A percentile compares a stretch with the other conserved stretches of the same genome.
Evolutionary conservation across 2,797 vertebrate species (phyloP).

Genomic region (Atherinosoma microstoma): DNA sequence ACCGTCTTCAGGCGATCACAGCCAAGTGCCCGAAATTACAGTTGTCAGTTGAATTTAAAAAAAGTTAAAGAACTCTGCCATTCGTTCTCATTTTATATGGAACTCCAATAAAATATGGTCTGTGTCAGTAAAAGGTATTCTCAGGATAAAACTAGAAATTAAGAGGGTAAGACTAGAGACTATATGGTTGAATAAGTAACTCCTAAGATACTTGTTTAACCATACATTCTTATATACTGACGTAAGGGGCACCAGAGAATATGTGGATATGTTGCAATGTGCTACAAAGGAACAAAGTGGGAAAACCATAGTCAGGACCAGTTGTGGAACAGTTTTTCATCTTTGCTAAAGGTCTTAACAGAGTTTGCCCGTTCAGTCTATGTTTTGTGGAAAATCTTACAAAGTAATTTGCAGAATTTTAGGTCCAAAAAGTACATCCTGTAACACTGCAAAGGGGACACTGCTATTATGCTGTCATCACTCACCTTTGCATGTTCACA

Average conservation of each 20-base stretch:
- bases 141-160: background rate
- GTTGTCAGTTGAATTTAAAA: slow-evolving; percentile 60
- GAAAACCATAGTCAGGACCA: background rate
- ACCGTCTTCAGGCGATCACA: slow-evolving; percentile 76
- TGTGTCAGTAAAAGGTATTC: slow-evolving; percentile 22
- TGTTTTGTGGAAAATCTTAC: background rate
- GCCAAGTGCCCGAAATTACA: slow-evolving; percentile 71
- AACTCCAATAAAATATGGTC: slow-evolving; percentile 19
- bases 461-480: background rate
- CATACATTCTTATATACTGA: too few species aligned
- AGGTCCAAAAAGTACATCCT: background rate
- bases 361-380: background rate
- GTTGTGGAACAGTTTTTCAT: background rate
- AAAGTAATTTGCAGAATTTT: background rate
- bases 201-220: background rate
- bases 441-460: background rate
- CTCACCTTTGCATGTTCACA: slow-evolving; percentile 1
- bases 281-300: too few species aligned
- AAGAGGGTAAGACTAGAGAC: background rate
- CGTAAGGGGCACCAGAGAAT: too few species aligned
- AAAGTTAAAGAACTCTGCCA: slow-evolving; percentile 41
- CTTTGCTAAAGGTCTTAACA: background rate
- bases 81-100: slow-evolving; percentile 37
- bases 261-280: too few species aligned
- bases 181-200: background rate